Conservation (phyloP, 1,140 invertebrate genomes). For the Lepidotrigona ventralis region DNA sequence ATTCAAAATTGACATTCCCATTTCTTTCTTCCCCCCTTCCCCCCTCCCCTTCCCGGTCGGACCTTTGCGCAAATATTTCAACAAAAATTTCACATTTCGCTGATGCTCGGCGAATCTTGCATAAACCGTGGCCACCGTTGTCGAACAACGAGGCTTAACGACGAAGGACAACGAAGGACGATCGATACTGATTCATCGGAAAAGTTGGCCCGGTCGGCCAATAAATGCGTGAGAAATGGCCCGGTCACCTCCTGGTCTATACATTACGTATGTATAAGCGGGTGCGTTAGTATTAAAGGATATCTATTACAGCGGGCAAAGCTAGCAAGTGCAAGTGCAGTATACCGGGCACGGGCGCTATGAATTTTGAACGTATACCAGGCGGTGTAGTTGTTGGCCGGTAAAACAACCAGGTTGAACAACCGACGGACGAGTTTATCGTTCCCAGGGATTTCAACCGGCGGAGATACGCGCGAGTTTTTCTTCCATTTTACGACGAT, state of each 20-base stretch:
- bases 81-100: not conserved
- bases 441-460: conserved; percentile 55
- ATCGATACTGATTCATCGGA: conserved; percentile 48
- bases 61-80: no score
- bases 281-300: conserved; percentile 68
- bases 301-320: conserved; percentile 69
- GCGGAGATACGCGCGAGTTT: conserved; percentile 29
- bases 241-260: conserved; percentile 36
- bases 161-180: conserved; percentile 23
- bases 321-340: conserved; percentile 70
- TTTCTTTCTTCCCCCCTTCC: no score
- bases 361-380: conserved; percentile 72
- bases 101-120: not conserved
- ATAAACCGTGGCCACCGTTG: conserved; percentile 7
- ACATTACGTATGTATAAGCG: conserved; percentile 38
- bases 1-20: no score
- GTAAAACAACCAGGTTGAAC: conserved; percentile 51
- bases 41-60: no score
- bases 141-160: conserved; percentile 2
- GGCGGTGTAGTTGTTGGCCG: conserved; percentile 53
- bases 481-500: conserved; percentile 21
- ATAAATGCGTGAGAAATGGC: conserved; percentile 45
- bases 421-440: conserved; percentile 60
- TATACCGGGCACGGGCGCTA: conserved; percentile 67
- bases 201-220: conserved; percentile 20